phyloP scores from a whole-genome alignment of 2,113 vertebrate species.

The Nibea coibor region DNA sequence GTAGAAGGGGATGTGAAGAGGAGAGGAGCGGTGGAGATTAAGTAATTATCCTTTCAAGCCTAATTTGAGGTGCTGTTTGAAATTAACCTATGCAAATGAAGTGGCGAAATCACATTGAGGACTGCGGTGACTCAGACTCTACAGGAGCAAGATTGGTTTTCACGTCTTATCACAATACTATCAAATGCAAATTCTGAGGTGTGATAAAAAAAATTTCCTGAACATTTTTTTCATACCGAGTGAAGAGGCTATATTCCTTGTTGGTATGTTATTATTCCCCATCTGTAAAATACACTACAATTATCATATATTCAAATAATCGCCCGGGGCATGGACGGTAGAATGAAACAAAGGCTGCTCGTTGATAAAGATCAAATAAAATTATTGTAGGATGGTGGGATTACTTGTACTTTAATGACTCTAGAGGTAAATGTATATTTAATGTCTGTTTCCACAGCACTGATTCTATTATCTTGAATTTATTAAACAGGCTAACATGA shows the following conservation, averaged over 20 bases:
- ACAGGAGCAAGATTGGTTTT: slow-evolving; percentile 55
- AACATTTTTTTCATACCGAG: background rate
- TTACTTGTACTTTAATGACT: background rate
- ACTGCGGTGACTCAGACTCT: slow-evolving; percentile 67
- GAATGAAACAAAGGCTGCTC: background rate
- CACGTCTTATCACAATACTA: slow-evolving; percentile 54
- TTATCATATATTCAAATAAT: background rate
- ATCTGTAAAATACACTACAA: background rate
- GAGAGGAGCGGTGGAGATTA: slow-evolving; percentile 85
- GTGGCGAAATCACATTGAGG: slow-evolving; percentile 84
- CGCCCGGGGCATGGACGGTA: background rate
- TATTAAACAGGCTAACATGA: too few relatives aligned
- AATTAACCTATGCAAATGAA: slow-evolving; percentile 96
- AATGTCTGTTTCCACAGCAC: background rate
- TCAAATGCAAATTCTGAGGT: slow-evolving; percentile 48
- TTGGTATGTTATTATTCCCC: background rate
- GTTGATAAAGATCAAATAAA: background rate
- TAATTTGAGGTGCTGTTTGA: slow-evolving; percentile 95
- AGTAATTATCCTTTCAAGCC: slow-evolving; percentile 97
- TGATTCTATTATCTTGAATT: background rate
- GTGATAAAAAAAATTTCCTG: background rate
- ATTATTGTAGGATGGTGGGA: too few relatives aligned
- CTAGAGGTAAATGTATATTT: background rate
- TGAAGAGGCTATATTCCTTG: background rate
- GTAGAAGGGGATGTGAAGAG: slow-evolving; percentile 46